Conservation (phyloP, 2,888 invertebrate species). For the Scaptomyza flava region DNA sequence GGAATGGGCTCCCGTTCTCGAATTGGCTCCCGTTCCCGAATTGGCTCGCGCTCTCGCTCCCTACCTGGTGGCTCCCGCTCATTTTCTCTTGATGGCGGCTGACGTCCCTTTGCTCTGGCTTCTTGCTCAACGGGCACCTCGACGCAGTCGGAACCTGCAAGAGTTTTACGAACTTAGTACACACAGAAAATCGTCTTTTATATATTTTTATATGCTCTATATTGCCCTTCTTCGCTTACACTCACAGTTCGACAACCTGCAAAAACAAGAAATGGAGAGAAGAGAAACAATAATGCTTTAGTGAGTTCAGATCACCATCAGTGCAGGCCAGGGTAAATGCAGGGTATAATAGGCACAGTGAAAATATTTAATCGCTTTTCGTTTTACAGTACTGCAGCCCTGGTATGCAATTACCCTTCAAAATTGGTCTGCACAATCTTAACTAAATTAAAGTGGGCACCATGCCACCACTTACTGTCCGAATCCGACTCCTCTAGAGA, state of each 20-base stretch:
- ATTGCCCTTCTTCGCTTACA: slow-evolving; percentile 26
- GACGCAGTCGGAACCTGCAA: slow-evolving; percentile 84
- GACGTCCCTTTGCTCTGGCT: slow-evolving; percentile 32
- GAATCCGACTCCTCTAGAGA: slow-evolving; percentile 82
- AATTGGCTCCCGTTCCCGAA: neutral
- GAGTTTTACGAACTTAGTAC: slow-evolving; percentile 36
- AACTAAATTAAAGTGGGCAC: neutral
- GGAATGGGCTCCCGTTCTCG: no score
- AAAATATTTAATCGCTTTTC: slow-evolving; percentile 63
- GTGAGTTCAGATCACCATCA: slow-evolving; percentile 43
- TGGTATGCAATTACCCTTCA: slow-evolving; percentile 43
- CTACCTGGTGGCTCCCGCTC: slow-evolving; percentile 8
- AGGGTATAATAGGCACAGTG: slow-evolving; percentile 15
- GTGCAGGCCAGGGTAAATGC: slow-evolving; percentile 72
- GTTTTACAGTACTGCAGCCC: slow-evolving; percentile 28
- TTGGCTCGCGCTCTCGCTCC: slow-evolving; percentile 19
- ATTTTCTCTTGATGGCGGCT: slow-evolving; percentile 18
- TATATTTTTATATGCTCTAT: slow-evolving; percentile 6
- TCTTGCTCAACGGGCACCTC: slow-evolving; percentile 82
- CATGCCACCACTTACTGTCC: slow-evolving; percentile 82
- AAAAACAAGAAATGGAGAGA: slow-evolving; percentile 56
- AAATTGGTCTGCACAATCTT: slow-evolving; percentile 39
- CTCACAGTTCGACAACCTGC: slow-evolving; percentile 64
- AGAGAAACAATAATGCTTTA: slow-evolving; percentile 75
- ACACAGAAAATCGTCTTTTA: slow-evolving; percentile 3